Evolutionary conservation across 2,113 vertebrate species (phyloP), one percentile per base, ranked within the genome.

Genomic region (Pterocles burchelli): DNA sequence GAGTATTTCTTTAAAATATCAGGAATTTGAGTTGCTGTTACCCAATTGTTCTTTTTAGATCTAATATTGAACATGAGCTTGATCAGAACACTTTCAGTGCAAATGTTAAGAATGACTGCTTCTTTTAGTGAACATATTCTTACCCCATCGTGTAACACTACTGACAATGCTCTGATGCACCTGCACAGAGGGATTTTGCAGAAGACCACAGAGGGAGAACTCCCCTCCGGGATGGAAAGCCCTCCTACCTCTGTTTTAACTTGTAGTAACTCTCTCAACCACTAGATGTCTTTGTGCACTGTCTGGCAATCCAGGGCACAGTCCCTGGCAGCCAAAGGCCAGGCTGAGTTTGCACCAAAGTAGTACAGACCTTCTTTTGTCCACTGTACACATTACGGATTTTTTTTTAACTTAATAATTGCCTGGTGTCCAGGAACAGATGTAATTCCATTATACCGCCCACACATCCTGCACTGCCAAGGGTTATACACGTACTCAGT

Each of bases 1-100:
- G 24, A 57, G 4, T 4, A 33, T 16, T n/a, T 29, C 38, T 67
- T 49, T 51, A 79, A 72, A 76, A 29, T 4, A 26, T 3, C 16
- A 46, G 28, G 36, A 33, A 52, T 7, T 7, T 6, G 26, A 59
- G 18, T 8, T 31, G 36, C 34, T n/a, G 19, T 19, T 17, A 55
- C 13, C 5, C 0, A 0, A 29, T 2, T 13, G 18, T 11, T 49
- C 36, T 59, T 61, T 58, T 13, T 22, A 17, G 3, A 28, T 5
- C 31, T 2, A 26, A 24, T 1, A 14, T 0, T 7, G 61, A 63
- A 48, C 13, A 36, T 1, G 13, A 31, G 45, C 57, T 54, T 7
- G 34, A 46, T 11, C 10, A n/a, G 1, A 76, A 10, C 20, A 4
- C 25, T 10, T 0, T 20, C 29, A 12, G 36, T 2, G 55, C 19